These are phyloP conservation scores for Mythimna lalbum DNA, from an alignment of 2,888 invertebrate genomes.

Conservation along the genomic window DNA sequence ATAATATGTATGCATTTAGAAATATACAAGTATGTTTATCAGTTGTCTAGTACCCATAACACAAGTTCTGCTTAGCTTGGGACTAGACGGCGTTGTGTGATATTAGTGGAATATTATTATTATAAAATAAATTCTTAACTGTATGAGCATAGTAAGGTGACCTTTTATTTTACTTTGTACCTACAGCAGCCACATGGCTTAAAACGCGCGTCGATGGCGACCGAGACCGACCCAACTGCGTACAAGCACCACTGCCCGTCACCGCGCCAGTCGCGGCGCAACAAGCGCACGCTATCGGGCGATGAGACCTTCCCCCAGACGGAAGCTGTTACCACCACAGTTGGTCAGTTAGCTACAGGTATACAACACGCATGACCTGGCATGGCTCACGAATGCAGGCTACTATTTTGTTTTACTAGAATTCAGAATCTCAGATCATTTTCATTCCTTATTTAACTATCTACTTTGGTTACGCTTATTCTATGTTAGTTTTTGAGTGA, in stretches of 20 bases:
- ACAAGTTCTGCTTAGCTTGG: too few species aligned
- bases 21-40: too few species aligned
- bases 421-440: not conserved
- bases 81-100: too few species aligned
- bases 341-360: conserved; percentile 54
- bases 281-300: conserved; percentile 24
- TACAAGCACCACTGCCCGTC: conserved; percentile 74
- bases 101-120: too few species aligned
- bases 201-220: conserved; percentile 71
- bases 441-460: not conserved
- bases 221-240: conserved; percentile 51
- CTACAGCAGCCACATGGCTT: conserved; percentile 74
- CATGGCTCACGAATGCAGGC: not conserved
- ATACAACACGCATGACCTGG: not conserved
- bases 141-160: not conserved
- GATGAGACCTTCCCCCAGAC: conserved; percentile 25
- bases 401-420: not conserved
- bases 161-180: conserved; percentile 1
- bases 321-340: conserved; percentile 47
- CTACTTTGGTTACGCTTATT: not conserved
- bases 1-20: too few species aligned
- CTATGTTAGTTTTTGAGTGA: not conserved
- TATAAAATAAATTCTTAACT: not conserved
- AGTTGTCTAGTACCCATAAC: too few species aligned
- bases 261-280: conserved; percentile 55